Percentiles rank a stretch among this genome's conserved stretches.
These are phyloP conservation scores for Pachycephus smyrnensis DNA, from an alignment of 2,888 invertebrate genomes.

Conservation along the genomic window DNA sequence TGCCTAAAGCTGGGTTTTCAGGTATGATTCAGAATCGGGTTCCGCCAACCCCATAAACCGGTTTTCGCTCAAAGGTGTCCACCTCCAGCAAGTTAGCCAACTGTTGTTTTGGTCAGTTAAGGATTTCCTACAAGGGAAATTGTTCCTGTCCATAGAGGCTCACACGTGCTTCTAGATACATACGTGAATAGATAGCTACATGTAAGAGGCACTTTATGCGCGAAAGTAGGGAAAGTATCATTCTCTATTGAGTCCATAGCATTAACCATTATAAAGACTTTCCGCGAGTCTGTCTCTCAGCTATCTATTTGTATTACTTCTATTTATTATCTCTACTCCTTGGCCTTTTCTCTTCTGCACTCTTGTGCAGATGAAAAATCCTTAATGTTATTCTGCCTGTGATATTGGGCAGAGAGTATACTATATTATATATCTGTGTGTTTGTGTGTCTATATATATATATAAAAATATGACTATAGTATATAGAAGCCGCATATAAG, in stretches of 20 bases:
- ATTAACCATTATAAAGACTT: neutral
- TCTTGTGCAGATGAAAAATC: neutral
- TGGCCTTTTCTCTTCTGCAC: neutral
- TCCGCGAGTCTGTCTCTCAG: neutral
- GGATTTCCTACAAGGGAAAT: neutral
- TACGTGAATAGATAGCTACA: neutral
- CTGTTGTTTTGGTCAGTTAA: neutral
- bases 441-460: too few relatives aligned
- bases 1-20: slow-evolving; percentile 31
- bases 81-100: neutral
- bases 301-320: neutral
- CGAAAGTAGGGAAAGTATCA: slow-evolving; percentile 55
- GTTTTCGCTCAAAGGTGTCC: slow-evolving; percentile 29
- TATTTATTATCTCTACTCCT: neutral
- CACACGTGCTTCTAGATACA: neutral
- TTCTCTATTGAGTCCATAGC: slow-evolving; percentile 24
- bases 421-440: neutral
- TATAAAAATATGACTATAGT: neutral
- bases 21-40: slow-evolving; percentile 40
- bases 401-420: neutral
- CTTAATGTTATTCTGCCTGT: neutral
- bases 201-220: slow-evolving; percentile 25
- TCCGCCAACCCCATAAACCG: slow-evolving; percentile 30
- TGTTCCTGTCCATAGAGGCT: neutral
- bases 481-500: neutral